A percentile compares a stretch with the other conserved stretches of the same genome.
phyloP scores from a whole-genome alignment of 2,113 vertebrate species.

The Phylloscopus trochilus region DNA sequence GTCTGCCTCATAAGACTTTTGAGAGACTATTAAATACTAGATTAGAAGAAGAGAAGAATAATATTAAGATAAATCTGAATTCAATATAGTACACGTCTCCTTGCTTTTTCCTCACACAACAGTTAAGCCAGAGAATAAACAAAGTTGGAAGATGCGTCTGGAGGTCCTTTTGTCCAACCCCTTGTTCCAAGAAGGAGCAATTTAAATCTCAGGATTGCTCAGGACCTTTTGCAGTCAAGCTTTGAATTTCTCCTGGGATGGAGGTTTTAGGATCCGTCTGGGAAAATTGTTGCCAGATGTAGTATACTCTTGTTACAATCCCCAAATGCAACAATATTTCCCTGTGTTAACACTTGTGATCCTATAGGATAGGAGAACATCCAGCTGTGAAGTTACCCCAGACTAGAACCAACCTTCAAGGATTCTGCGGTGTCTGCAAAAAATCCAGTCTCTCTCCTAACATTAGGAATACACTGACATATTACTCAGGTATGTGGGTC shows the following conservation, averaged over 20 bases:
- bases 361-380: background rate
- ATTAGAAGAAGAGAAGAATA: background rate
- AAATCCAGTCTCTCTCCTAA: background rate
- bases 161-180: background rate
- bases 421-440: background rate
- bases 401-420: background rate
- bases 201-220: background rate
- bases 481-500: rapidly evolving
- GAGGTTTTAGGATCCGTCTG: background rate
- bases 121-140: background rate
- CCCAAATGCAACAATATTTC: background rate
- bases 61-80: background rate
- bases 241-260: background rate
- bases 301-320: background rate
- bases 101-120: background rate
- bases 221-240: background rate
- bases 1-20: background rate
- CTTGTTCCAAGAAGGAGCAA: background rate
- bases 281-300: background rate
- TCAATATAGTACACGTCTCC: background rate
- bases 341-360: background rate
- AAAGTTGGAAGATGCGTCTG: background rate
- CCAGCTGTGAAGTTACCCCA: background rate
- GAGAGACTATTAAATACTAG: background rate
- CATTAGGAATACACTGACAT: background rate